Base-by-base conservation (phyloP, 2,113 vertebrate species). In the Melanocharis versteri region DNA sequence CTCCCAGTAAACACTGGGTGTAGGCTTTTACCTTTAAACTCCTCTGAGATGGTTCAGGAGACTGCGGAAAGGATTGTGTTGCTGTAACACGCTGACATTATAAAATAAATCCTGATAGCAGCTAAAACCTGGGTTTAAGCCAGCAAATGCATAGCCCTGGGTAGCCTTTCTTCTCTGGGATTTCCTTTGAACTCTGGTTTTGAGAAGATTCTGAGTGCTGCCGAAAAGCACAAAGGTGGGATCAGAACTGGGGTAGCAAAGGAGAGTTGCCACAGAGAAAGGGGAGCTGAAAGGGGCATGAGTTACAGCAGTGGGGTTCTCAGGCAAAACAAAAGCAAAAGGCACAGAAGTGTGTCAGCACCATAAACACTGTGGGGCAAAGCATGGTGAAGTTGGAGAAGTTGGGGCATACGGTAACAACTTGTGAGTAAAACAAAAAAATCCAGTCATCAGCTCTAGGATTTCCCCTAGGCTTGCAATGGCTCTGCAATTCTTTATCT, bases 151-250 rank as follows among this genome's bases (percentile, higher is more conserved):
- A 35, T 56, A 88, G 64, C 47, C 44, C 42, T 83, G 47, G 42
- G 82, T 91, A 94, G 56, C 35, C n/a, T 91, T 93, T 93, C 35
- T 86, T 94, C 39, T 88, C 42, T 85, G 50, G 33, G 62, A 31
- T 83, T 82, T 89, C 57, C 83, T 96, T 89, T 68, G 70, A 94
- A 84, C 65, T 87, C n/a, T 66, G 37, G 8, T 61, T 95, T 89
- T 94, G 70, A 86, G 70, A 21, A 69, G 37, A 35, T 91, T 89
- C 61, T 79, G 54, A 93, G 54, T 6, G 13, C 26, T 87, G 66
- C 37, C 4, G 9, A 85, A 89, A 87, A 88, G 47, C 70, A 91
- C 53, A 73, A 72, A 94, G 47, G 42, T 90, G 62, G 40, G 40
- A 89, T 91, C 73, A 91, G 65, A 94, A 76, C 21, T 13, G 53